Percentiles rank a stretch among this genome's conserved stretches.
Conservation (phyloP, 1,140 invertebrate species). For the Periplaneta americana region DNA sequence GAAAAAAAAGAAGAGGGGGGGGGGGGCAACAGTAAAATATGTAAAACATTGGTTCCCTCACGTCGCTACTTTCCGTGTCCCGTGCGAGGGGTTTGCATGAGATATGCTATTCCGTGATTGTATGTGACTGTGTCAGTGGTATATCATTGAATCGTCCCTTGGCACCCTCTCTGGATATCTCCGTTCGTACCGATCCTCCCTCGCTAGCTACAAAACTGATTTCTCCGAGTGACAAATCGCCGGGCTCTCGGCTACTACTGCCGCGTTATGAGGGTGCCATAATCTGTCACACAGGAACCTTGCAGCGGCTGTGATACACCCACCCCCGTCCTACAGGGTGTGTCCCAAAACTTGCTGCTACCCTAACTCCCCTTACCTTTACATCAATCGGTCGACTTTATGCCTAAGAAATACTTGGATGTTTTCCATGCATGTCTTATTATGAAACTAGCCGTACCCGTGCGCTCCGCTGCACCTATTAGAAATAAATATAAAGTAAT, state of each 20-base stretch:
- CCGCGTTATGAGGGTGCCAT: neutral
- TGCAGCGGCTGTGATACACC: neutral
- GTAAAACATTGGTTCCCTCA: neutral
- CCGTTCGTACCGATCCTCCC: neutral
- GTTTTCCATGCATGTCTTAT: too few relatives aligned
- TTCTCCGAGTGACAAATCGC: neutral
- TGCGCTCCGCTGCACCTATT: too few relatives aligned
- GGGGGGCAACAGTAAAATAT: neutral
- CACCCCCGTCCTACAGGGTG: neutral
- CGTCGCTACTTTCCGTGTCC: neutral
- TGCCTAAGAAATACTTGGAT: neutral
- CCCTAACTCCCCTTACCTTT: too few relatives aligned
- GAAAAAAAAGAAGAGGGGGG: neutral
- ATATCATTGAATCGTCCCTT: neutral
- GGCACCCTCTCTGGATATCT: neutral
- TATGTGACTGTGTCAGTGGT: neutral
- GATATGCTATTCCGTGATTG: neutral
- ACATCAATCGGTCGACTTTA: neutral
- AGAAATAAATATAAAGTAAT: too few relatives aligned
- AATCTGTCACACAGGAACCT: neutral
- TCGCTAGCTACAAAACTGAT: neutral
- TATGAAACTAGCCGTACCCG: too few relatives aligned
- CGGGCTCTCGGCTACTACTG: neutral
- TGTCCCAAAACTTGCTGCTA: neutral
- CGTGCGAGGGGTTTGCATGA: neutral